Base-by-base conservation (phyloP, 2,888 invertebrate genomes). In the Leptarthrus brevirostris region DNA sequence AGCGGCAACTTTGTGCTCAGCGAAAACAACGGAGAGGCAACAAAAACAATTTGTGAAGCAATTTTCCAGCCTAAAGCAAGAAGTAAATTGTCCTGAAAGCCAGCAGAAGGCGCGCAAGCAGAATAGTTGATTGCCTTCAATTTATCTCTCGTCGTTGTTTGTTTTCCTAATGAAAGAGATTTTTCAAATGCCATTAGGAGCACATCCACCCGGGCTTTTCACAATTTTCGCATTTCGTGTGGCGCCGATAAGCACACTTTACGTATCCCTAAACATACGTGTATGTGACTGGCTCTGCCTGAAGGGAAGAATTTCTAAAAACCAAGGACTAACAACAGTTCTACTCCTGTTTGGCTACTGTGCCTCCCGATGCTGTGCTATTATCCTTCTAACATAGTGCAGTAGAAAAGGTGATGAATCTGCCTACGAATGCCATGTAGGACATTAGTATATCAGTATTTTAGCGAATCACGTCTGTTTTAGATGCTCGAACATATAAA, bases 41-140 rank as follows among this genome's bases (percentile, higher is more conserved):
- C 75, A 75, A n/a, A 75, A 75, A 75, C 75, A 75, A 75, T 75
- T 75, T 75, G 73, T 71, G 18, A 64, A 75, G 71, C 75, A 74
- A 74, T 75, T 75, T 75, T 73, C 64, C 53, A 73, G 74, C 73
- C 73, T 56, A 71, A 74, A 36, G 73, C 73, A 75, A 75, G 71
- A 74, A 73, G 75, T 74, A 75, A 75, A 75, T 75, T 75, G 73
- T 75, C 75, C 75, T 75, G 75, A 75, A 75, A 75, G 75, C 75
- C 71, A 73, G 70, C 75, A 74, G 73, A 73, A 75, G 73, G 72
- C 71, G 70, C 53, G 56, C 75, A 75, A 72, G 73, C 71, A 75
- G 71, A 75, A 74, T 75, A 75, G 75, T 75, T 75, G 75, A 75
- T 75, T 75, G 75, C 75, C 75, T 71, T 54, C 74, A 75, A 75